Base-by-base conservation (phyloP, 2,797 vertebrate species). In the Mus minutoides region DNA sequence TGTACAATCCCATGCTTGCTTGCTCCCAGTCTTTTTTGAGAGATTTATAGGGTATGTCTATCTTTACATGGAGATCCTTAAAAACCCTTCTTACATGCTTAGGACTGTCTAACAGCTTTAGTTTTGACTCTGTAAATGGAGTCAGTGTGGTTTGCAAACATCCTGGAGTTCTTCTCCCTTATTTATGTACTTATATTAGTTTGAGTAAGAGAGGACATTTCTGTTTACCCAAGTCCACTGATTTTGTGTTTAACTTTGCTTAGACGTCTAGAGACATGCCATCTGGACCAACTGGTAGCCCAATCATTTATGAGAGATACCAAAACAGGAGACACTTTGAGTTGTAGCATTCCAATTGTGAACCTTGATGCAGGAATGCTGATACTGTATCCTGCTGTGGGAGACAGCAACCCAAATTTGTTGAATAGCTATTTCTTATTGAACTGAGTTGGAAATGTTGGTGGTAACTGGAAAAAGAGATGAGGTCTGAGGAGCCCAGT, bases 1-100 rank as follows among this genome's bases (percentile, higher is more conserved):
- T 56, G 85, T 73, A 78, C 80, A 95, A 90, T 76, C 46, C 69
- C 78, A n/a, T 64, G 5, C 95, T 97, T 64, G 5, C 95, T 97
- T 49, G 49, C 49, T 93, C 88, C 31, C 17, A 90, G 11, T 71
- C 91, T 26, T 76, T 94, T 14, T 26, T 91, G 79, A 75, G 21
- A 62, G 79, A 92, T 75, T 77, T 54, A 62, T 1, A 49, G 3
- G 49, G 0, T 60, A 34, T 69, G 3, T 91, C 69, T 60, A 40
- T 21, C 56, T 79, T 89, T 88, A 40, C 6, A 29, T 85, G 14
- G 86, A 95, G 12, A 37, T 69, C 13, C 60, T 88, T 91, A 54
- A 13, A 92, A 88, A 73, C 67, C n/a, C 60, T 71, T 88, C 6
- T 7, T 11, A 56, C 60, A 9, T 80, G 94, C 89, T 86, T 62